phyloP scores from a whole-genome alignment of 2,113 vertebrate species.

The Clinocottus analis region DNA sequence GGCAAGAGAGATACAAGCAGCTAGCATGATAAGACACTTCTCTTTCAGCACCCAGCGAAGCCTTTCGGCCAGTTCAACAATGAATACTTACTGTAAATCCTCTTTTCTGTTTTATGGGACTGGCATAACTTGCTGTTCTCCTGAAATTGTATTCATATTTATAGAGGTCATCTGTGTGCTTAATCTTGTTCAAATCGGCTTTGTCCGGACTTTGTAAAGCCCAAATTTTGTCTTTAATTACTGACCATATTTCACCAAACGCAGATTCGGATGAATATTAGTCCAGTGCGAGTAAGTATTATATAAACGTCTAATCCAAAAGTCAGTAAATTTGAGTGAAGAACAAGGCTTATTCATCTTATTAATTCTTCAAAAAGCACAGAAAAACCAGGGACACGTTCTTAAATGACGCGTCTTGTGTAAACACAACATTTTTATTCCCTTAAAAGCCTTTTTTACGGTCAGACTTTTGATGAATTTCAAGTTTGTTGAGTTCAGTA shows the following conservation, averaged over 20 bases:
- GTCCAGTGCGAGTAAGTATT: neutral
- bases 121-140: neutral
- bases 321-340: neutral
- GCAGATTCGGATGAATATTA: slow-evolving; percentile 2
- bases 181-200: slow-evolving; percentile 23
- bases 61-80: slow-evolving; percentile 2
- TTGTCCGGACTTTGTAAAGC: slow-evolving; percentile 1
- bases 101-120: neutral
- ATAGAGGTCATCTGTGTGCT: slow-evolving; percentile 1
- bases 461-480: neutral
- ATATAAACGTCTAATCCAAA: neutral
- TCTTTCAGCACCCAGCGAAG: neutral
- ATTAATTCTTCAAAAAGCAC: neutral
- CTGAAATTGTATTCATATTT: slow-evolving; percentile 6
- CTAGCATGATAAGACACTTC: neutral
- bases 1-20: neutral
- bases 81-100: slow-evolving; percentile 1
- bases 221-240: slow-evolving; percentile 9
- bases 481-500: slow-evolving; percentile 8
- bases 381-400: neutral
- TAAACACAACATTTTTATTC: neutral
- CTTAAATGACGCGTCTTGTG: neutral
- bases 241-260: slow-evolving; percentile 16
- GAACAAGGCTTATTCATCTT: neutral
- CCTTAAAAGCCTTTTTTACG: neutral